Evolutionary conservation across 1,140 invertebrate genomes (phyloP), one percentile per base, ranked within the genome.

Genomic region (Drosophila sproati): DNA sequence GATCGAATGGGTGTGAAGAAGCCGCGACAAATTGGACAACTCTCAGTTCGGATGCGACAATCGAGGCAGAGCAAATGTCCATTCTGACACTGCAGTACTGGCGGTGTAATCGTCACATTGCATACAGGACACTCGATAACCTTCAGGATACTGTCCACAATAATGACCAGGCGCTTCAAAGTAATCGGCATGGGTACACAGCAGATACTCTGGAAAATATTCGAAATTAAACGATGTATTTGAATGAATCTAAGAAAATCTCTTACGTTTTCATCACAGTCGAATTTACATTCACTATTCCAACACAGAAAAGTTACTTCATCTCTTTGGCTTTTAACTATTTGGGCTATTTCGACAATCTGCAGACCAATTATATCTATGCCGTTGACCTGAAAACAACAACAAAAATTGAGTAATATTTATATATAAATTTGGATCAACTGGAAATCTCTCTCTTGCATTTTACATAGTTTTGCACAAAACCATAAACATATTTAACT

Each of bases 111-210:
- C 41, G 94, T 95, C 70, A 95, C 94, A 37, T 95, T 86, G 80
- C 94, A 95, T 43, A 93, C 94, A 4, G 95, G 95, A 78, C 95
- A 96, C 83, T 96, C 95, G 39, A 96, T 91, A 47, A 94, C 93
- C 48, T 91, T 82, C 34, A 95, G 82, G 39, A 94, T 93, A 47
- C 93, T 91, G 52, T 94, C 93, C 48, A 94, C 92, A 59, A 93
- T 93, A 3, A 93, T 80, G 8, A 93, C 93, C 10, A 94, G 91
- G 0, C 93, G 91, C 66, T 93, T 93, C 32, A 94, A 78, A 54
- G 93, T 94, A 37, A 92, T 91, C 20, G 94, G 94, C 79, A 94
- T 93, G 37, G 94, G 94, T 2, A 93, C 94, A 72, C 92, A 94
- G 78, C 89, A 95, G 80, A 91, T 93, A 74, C 77, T 92, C 91